Conservation (phyloP, 2,797 vertebrate genomes). For the Hapalemur alaotrensis region DNA sequence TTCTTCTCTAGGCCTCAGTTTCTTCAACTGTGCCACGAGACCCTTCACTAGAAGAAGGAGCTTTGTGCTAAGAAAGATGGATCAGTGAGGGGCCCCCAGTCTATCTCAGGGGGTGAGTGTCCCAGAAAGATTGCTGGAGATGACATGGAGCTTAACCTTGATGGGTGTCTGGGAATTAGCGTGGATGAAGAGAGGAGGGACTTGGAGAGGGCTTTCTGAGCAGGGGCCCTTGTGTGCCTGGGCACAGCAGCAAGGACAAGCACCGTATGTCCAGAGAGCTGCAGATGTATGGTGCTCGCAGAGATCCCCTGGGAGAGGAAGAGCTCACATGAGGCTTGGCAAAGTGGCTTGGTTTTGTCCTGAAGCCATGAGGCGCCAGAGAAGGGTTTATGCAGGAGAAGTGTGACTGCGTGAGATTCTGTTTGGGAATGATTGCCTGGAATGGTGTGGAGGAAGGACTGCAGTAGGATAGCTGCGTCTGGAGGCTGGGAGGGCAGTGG, state of each 20-base stretch:
- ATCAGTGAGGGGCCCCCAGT: no score
- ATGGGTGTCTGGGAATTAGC: not conserved
- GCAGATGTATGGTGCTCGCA: accelerated
- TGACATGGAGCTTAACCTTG: not conserved
- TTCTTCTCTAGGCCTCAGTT: not conserved
- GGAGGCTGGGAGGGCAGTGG: not conserved
- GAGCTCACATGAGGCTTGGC: no score
- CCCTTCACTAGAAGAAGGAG: not conserved
- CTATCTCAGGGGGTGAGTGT: not conserved
- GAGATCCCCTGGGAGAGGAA: not conserved
- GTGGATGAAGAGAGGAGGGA: not conserved
- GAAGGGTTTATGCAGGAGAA: not conserved
- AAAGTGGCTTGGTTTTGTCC: not conserved
- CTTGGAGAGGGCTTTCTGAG: not conserved
- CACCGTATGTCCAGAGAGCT: accelerated
- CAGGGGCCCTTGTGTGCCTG: accelerated
- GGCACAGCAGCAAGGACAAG: not conserved
- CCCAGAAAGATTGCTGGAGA: not conserved
- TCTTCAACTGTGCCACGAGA: not conserved
- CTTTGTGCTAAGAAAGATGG: not conserved
- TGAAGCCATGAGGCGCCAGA: not conserved
- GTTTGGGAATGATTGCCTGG: not conserved
- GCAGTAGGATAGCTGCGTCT: not conserved
- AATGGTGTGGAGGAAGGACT: not conserved
- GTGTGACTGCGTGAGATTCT: not conserved